Base-by-base conservation (phyloP, 2,797 vertebrate species). In the Sorex maritimensis region DNA sequence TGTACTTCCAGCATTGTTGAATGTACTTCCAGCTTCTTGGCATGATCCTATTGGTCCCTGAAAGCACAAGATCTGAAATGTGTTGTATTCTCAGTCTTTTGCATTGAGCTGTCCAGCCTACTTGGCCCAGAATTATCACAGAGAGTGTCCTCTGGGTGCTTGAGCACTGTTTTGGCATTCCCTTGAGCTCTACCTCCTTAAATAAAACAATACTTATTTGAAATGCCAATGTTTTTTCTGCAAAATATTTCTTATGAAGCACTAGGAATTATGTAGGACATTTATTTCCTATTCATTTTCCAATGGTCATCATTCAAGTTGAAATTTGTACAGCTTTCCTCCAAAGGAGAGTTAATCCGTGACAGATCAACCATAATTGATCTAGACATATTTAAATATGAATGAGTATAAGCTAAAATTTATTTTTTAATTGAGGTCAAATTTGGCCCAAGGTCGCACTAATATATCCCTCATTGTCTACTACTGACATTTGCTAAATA, bases 401-500 rank as follows among this genome's bases (percentile, higher is more conserved):
- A 86, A 49, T 41, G 69, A 72, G 26, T 63, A 75, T 91, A 67
- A 78, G 24, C 21, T 91, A 61, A 55, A 49, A 63, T 72, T 38
- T 87, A 78, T 86, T 92, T 41, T 41, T 26, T 74, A 68, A 89
- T 55, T 68, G 63, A 81, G 81, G 93, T 94, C 84, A 86, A 34
- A 85, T 89, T 91, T 95, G 79, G 68, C 63, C 12, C 91, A 95
- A 97, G 94, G 92, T 95, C 91, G 93, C 34, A 82, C 68, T 87
- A 91, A 95, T 94, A 82, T 28, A 90, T 88, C 46, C 52, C 71
- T 95, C 91, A 89, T 67, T 93, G 79, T 93, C 58, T 95, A 71
- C 86, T 65, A 83, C 38, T 92, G 95, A 93, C 90, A 94, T 95
- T 96, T 95, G 85, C 92, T 94, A 85, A 96, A 73, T 95, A 80